Conservation (phyloP, 2,113 vertebrate genomes). For the Orthonyx spaldingii region DNA sequence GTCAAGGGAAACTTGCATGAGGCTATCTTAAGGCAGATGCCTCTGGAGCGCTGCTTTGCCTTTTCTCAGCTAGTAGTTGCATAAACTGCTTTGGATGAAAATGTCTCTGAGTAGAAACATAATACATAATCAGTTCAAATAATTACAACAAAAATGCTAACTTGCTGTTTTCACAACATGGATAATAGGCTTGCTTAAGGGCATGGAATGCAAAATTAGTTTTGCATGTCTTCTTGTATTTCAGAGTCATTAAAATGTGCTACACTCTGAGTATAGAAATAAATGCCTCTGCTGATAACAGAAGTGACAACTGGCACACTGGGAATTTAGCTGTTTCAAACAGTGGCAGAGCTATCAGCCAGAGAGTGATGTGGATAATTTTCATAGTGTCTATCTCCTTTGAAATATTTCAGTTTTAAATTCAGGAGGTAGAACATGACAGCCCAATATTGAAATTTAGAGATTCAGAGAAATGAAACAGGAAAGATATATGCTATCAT, state of each 20-base stretch:
- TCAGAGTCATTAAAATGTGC: conserved; percentile 28
- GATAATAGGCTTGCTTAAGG: conserved; percentile 61
- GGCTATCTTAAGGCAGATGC: not conserved
- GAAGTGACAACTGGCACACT: conserved; percentile 16
- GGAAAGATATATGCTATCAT: not conserved
- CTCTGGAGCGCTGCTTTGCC: conserved; percentile 2
- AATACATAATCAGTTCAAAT: conserved; percentile 62
- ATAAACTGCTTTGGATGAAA: conserved; percentile 55
- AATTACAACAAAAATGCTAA: conserved; percentile 66
- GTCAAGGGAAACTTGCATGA: not conserved
- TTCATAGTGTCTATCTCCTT: not conserved
- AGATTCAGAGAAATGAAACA: not conserved
- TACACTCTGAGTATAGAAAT: not conserved
- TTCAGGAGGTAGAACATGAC: not conserved
- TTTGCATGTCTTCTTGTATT: conserved; percentile 18
- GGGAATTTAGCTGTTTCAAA: not conserved
- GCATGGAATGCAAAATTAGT: conserved; percentile 21
- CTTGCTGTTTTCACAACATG: conserved; percentile 56
- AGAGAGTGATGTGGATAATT: not conserved
- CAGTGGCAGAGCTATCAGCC: not conserved
- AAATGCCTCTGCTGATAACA: not conserved
- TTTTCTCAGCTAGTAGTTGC: conserved; percentile 40
- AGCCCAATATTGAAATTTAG: not conserved
- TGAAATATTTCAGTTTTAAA: conserved; percentile 16
- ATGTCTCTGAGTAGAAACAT: conserved; percentile 47